Conservation (phyloP, 2,797 vertebrate genomes). For the Sorex maritimensis region DNA sequence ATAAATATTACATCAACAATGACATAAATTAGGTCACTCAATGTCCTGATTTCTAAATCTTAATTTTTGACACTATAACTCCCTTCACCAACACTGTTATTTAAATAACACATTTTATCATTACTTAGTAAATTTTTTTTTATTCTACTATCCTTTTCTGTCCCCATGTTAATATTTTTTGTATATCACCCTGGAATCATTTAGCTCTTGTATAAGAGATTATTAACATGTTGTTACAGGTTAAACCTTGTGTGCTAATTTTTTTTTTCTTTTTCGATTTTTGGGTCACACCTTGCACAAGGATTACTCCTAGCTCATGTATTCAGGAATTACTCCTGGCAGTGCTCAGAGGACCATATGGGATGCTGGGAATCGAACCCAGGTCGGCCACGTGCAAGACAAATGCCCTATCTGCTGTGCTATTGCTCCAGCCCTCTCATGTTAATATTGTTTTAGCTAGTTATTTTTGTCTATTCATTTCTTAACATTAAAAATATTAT, state of each 20-base stretch:
- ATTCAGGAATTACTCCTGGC: too few species aligned
- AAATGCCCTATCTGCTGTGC: too few species aligned
- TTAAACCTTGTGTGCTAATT: too few species aligned
- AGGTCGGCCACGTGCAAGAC: too few species aligned
- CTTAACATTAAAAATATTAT: conserved; percentile 14
- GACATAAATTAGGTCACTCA: conserved; percentile 39
- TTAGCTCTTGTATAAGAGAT: too few species aligned
- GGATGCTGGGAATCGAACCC: too few species aligned
- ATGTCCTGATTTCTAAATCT: conserved; percentile 7
- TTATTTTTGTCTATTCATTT: background rate
- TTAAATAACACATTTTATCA: conserved; percentile 11
- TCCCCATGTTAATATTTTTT: background rate
- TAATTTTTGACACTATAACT: conserved; percentile 21
- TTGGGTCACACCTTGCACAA: too few species aligned
- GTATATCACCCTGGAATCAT: background rate
- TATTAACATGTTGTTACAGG: too few species aligned
- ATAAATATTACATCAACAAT: conserved; percentile 49
- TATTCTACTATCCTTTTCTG: background rate
- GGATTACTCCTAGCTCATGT: too few species aligned
- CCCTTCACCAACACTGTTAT: background rate
- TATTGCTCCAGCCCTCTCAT: too few species aligned
- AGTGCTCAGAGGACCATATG: too few species aligned
- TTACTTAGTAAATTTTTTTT: conserved; percentile 6
- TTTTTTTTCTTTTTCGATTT: too few species aligned
- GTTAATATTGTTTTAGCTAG: background rate